A percentile compares a stretch with the other conserved stretches of the same genome.
Conservation (phyloP, 2,113 vertebrate genomes). For the Otis tarda region DNA sequence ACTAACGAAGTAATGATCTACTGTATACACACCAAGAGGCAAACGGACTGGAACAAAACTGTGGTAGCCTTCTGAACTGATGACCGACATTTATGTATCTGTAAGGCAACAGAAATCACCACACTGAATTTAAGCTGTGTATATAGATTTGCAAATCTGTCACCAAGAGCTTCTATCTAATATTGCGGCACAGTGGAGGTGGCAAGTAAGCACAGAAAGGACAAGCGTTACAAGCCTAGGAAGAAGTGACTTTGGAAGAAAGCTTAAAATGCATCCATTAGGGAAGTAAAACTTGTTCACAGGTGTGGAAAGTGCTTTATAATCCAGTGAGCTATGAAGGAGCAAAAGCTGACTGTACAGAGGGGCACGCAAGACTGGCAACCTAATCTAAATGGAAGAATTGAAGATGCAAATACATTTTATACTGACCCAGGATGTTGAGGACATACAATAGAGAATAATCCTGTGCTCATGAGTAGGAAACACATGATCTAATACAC, state of each 20-base stretch:
- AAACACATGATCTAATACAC: neutral
- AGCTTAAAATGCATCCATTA: neutral
- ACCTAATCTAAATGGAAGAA: neutral
- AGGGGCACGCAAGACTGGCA: neutral
- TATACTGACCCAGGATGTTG: neutral
- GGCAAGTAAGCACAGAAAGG: neutral
- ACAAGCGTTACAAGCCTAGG: neutral
- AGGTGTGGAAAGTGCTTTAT: neutral
- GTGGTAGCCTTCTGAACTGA: neutral
- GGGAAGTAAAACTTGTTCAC: neutral
- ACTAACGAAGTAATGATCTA: neutral
- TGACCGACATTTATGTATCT: neutral
- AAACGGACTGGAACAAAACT: neutral
- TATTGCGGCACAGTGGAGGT: neutral
- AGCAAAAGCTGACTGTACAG: neutral
- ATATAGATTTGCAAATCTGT: neutral
- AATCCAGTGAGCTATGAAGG: neutral
- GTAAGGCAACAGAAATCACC: neutral
- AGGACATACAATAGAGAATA: neutral
- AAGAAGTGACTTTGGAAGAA: neutral
- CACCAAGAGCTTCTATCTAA: neutral
- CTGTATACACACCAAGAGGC: neutral
- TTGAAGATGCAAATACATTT: neutral
- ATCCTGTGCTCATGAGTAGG: neutral
- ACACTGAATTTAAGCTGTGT: neutral